Evolutionary conservation across 2,113 vertebrate species (phyloP), one percentile per base, ranked within the genome.

Genomic region (Bos taurus): DNA sequence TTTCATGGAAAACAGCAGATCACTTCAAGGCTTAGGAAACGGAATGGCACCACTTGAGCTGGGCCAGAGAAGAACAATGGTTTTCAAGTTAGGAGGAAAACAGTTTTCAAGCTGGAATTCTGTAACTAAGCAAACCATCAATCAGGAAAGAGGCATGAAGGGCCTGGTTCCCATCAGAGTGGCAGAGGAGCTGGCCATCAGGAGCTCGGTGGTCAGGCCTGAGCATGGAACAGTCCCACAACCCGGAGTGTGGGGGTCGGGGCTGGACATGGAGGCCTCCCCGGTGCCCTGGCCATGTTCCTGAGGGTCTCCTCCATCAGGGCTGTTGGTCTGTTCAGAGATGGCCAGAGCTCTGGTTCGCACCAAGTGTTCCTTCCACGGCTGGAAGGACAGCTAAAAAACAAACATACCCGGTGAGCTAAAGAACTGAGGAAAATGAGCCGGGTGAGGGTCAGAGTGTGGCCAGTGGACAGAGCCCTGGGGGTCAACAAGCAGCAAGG

Each of bases 1-100:
- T 88, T 91, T 71, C 81, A 48, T 36, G 36, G 48, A 80, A 93
- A 57, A 96, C 88, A 28, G 30, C 43, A 94, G 21, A 46, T 52
- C 28, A 28, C 28, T 9, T 8, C 9, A 60, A 95, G 57, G 30
- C 36, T 43, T 54, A 9, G 48, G 67, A 57, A 64, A 33, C 3
- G 30, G 6, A n/a, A 93, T 0, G 26, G 40, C 30, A 92, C 46
- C 11, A 40, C 3, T 46, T 10, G 26, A 30, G 30, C 30, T 12
- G 57, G 6, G 64, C 36, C 56, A 23, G 1, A n/a, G 54, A 1
- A 60, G 46, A 89, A 52, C 16, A 36, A 33, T 26, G 33, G 11
- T 60, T 85, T 59, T 23, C 59, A 36, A 33, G 50, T 64, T 57
- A n/a, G 80, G 36, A 95, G 67, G 43, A 57, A 81, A 97, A 36